phyloP scores from a whole-genome alignment of 1,140 invertebrate species.

The Drosophila prosaltans region DNA sequence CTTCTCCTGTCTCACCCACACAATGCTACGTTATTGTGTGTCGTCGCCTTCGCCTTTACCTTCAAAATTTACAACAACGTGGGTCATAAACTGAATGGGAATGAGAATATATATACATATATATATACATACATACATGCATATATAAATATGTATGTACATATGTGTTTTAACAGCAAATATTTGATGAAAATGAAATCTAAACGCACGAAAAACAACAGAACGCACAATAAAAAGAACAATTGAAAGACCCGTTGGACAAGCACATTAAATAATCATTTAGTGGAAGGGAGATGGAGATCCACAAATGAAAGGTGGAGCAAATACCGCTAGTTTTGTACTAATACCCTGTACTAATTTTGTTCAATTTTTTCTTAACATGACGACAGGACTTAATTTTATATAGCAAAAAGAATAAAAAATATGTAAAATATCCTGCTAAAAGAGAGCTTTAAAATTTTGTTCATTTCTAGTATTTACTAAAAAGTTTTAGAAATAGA shows the following conservation, averaged over 20 bases:
- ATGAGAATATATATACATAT: constrained; percentile 12
- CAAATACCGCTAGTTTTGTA: not conserved
- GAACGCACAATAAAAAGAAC: constrained; percentile 23
- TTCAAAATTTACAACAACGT: constrained; percentile 33
- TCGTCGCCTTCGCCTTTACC: constrained; percentile 41
- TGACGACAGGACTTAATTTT: no score
- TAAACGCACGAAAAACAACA: constrained; percentile 28
- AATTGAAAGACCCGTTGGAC: constrained; percentile 39
- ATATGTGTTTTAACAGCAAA: constrained; percentile 44
- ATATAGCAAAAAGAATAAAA: no score
- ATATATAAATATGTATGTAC: constrained; percentile 13
- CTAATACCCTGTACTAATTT: not conserved
- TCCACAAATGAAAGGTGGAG: not conserved
- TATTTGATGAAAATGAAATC: constrained; percentile 59
- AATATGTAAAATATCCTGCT: no score
- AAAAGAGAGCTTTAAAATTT: no score
- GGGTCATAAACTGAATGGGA: constrained; percentile 36
- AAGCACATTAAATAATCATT: constrained; percentile 50
- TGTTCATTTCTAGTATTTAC: no score
- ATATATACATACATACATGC: no score
- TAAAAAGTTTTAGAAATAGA: no score
- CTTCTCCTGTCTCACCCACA: constrained; percentile 8
- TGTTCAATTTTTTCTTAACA: no score
- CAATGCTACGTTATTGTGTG: not conserved
- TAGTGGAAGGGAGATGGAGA: not conserved